Evolutionary conservation across 2,113 vertebrate species (phyloP).

Genomic region (Crotalus tigris): DNA sequence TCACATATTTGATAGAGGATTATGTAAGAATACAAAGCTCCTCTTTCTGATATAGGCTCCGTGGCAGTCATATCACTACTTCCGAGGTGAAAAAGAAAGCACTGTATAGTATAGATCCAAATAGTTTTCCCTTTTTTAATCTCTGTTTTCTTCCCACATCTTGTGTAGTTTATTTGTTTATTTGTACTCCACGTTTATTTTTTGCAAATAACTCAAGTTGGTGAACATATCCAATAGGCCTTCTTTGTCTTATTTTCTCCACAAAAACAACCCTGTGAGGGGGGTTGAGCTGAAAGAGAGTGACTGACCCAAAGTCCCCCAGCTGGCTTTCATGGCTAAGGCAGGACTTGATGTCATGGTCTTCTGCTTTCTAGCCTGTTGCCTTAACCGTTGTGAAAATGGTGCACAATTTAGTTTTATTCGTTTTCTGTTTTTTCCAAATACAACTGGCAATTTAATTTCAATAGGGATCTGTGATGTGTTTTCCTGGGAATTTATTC

Average conservation of each 20-base stretch:
- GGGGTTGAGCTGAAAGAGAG: too few species aligned
- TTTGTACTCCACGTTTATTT: not conserved
- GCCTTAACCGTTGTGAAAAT: not conserved
- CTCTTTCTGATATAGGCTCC: not conserved
- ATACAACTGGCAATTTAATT: not conserved
- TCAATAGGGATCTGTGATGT: not conserved
- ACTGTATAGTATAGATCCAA: not conserved
- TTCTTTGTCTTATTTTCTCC: too few species aligned
- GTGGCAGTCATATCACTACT: not conserved
- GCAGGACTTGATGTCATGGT: not conserved
- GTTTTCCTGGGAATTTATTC: not conserved
- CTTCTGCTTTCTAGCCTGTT: not conserved
- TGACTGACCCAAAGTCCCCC: too few species aligned
- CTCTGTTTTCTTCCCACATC: not conserved
- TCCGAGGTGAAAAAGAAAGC: not conserved
- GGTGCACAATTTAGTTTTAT: not conserved
- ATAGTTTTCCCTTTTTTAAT: not conserved
- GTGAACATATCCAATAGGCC: too few species aligned
- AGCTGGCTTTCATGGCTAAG: not conserved
- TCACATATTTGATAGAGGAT: not conserved
- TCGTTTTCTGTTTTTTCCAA: not conserved
- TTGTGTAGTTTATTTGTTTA: not conserved
- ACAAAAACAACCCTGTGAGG: too few species aligned
- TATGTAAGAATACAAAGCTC: not conserved
- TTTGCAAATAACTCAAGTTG: too few species aligned